Evolutionary conservation across 2,113 vertebrate genomes (phyloP).

Genomic region (Peucedramus taeniatus): DNA sequence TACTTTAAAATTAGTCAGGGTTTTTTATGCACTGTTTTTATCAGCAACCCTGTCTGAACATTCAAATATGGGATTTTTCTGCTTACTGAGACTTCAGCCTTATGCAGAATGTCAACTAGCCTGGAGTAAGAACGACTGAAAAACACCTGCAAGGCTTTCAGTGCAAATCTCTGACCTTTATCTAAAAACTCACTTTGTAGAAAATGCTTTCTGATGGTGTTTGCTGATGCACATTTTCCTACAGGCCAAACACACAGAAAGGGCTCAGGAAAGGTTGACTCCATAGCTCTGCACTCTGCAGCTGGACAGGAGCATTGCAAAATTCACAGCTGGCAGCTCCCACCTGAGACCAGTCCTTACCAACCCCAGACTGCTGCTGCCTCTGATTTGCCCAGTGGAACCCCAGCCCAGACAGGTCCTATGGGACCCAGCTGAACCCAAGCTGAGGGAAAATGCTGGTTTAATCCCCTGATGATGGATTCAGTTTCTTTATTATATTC

Average conservation of each 20-base stretch:
- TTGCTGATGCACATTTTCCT: neutral
- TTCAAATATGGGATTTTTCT: neutral
- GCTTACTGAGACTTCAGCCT: neutral
- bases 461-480: neutral
- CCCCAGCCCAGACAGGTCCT: neutral
- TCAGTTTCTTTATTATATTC: neutral
- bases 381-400: neutral
- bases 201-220: neutral
- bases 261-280: neutral
- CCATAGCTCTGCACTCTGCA: neutral
- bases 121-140: neutral
- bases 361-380: neutral
- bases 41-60: neutral
- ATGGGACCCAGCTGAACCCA: accelerated
- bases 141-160: constrained; percentile 14
- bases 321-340: neutral
- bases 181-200: neutral
- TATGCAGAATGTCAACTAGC: neutral
- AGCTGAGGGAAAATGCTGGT: neutral
- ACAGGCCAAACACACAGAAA: neutral
- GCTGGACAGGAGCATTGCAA: neutral
- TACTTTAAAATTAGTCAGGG: neutral
- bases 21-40: neutral
- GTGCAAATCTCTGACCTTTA: constrained; percentile 36
- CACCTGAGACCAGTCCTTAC: neutral